phyloP scores from a whole-genome alignment of 2,113 vertebrate genomes.

The Argyrosomus japonicus region DNA sequence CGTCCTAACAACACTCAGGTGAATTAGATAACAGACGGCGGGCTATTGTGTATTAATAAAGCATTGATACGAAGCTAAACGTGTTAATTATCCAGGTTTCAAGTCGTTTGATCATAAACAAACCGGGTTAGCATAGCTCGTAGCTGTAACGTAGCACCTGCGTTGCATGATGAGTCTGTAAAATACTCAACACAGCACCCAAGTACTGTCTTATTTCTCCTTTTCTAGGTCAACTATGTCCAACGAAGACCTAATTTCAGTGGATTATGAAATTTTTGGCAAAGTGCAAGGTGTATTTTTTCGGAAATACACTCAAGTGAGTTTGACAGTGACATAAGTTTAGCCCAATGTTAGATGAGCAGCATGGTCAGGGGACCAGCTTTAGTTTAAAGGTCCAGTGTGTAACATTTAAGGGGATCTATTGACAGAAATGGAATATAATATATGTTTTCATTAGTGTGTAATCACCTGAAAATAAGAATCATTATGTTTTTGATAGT shows the following conservation, averaged over 20 bases:
- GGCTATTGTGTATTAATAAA: accelerated
- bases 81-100: not conserved
- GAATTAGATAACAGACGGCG: not conserved
- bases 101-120: not conserved
- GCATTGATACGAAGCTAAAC: not conserved
- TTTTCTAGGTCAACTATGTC: slow-evolving; percentile 83
- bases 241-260: slow-evolving; percentile 85
- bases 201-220: slow-evolving; percentile 21
- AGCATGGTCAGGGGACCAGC: not conserved
- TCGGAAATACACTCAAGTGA: slow-evolving; percentile 94
- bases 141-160: not conserved
- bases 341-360: not conserved
- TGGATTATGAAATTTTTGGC: slow-evolving; percentile 94
- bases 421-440: no score
- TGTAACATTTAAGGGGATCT: no score
- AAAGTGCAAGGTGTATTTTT: slow-evolving; percentile 96
- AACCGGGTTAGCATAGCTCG: slow-evolving; percentile 23
- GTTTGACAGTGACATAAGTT: slow-evolving; percentile 24
- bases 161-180: not conserved
- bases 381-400: not conserved
- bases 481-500: no score
- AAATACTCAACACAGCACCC: not conserved
- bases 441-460: no score
- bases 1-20: slow-evolving; percentile 38
- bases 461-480: no score